Evolutionary conservation across 2,113 vertebrate genomes (phyloP), one percentile per base, ranked within the genome.

Genomic region (Tamias sibiricus): DNA sequence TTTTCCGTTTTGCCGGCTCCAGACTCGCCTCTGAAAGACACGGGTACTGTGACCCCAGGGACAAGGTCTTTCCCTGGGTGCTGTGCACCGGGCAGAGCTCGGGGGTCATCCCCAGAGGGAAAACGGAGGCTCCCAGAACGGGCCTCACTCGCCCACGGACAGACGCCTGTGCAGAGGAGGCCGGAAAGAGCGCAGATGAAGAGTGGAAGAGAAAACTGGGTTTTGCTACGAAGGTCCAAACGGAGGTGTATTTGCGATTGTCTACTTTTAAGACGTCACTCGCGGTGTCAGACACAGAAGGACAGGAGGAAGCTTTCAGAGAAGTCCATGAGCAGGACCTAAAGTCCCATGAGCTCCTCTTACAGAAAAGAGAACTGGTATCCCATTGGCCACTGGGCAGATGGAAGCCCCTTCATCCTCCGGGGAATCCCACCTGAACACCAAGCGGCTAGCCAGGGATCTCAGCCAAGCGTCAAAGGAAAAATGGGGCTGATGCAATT

Each of bases 1-100:
- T 99, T 99, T 96, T 99, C 99, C 0, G 99, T 99, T 98, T 99
- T 99, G 82, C 99, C 99, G 9, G 99, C 99, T 35, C 99, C 99
- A 42, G 99, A 99, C 98, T 99, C 99, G 57, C 99, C 99, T 98
- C 99, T 99, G 98, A 90, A 98, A 98, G 90, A 97, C 90, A 98
- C 0, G 0, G 30, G 22, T 4, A 40, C 26, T 35, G 64, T 66
- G 77, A 59, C 30, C 8, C 4, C 0, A 11, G 62, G 26, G 49
- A 26, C 1, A 47, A 13, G 24, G 24, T 8, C 59, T 42, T 14
- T 32, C 49, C 30, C 62, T 11, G 22, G 42, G 30, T 24, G 19
- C 74, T 0, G 3, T 0, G 16, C 37, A 20, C 20, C 2, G 10
- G 9, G 16, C 30, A 35, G 30, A 12, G 8, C 22, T 0, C 54